These are phyloP conservation scores for Psettodes erumei DNA, from an alignment of 2,113 vertebrate genomes.

Conservation along the genomic window DNA sequence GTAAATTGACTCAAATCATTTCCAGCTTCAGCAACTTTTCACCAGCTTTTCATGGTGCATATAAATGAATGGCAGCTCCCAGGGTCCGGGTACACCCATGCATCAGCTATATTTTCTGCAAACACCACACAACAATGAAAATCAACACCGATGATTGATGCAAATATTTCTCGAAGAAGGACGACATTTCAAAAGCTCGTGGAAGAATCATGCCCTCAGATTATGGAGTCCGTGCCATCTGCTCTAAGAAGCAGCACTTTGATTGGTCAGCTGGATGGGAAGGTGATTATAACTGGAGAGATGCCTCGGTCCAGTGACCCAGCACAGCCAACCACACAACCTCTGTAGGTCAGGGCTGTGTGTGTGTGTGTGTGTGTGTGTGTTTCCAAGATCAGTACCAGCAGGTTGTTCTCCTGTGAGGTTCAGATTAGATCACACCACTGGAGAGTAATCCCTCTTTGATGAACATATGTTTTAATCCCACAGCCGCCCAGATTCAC, in stretches of 20 bases:
- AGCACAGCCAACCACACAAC: conserved; percentile 23
- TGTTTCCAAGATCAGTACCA: conserved; percentile 23
- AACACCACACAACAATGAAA: neutral
- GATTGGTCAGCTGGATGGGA: conserved; percentile 51
- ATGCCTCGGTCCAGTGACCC: conserved; percentile 32
- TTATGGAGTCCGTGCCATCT: conserved; percentile 59
- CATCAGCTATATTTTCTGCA: conserved; percentile 21
- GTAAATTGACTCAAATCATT: neutral
- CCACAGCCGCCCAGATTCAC: neutral
- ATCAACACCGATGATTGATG: neutral
- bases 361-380: conserved; percentile 9
- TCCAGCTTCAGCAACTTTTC: conserved; percentile 8
- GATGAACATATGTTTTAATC: conserved; percentile 74
- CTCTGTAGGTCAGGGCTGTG: conserved; percentile 36
- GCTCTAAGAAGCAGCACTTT: conserved; percentile 46
- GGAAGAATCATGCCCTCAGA: conserved; percentile 43
- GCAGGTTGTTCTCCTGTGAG: conserved; percentile 48
- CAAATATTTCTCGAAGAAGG: conserved; percentile 39
- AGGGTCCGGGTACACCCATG: neutral
- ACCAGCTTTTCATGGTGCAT: neutral
- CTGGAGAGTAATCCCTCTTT: conserved; percentile 60
- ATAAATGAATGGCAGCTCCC: neutral
- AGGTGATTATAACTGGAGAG: conserved; percentile 52
- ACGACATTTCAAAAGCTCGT: conserved; percentile 30
- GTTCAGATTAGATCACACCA: conserved; percentile 62